Evolutionary conservation across 2,113 vertebrate species (phyloP), one percentile per base, ranked within the genome.

Genomic region (Nyctibius bracteatus): DNA sequence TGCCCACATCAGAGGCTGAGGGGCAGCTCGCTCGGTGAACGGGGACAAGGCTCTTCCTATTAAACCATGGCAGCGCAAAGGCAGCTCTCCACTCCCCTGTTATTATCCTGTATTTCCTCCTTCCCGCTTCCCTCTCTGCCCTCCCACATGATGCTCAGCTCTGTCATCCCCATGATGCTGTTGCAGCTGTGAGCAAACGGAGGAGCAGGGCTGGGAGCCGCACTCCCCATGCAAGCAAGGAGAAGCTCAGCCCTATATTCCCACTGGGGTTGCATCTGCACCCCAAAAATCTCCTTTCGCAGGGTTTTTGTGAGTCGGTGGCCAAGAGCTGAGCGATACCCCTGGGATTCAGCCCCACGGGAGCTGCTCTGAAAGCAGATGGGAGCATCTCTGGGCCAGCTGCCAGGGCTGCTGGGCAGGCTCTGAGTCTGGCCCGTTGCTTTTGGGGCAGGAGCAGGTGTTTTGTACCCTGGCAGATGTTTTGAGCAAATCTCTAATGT

Each of bases 391-490:
- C 81, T 54, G 78, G 61, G 8, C 10, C 86, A 43, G 86, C 57
- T 90, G 85, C 24, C 66, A 21, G 75, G 61, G n/a, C 83, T 80
- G 67, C 37, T 7, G 89, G 92, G 61, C 6, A 23, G 59, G 90
- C 84, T 62, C 39, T 0, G 7, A 21, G 73, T 1, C 13, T 7
- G 24, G 8, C 1, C 4, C 1, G 18, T 25, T 0, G 6, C 18
- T 92, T 61, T 9, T 37, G 80, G 89, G 86, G 68, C 59, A 66
- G 86, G 46, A 86, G 27, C 81, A 91, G 93, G 9, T 92, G 84
- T 86, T 80, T 1, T 1, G 8, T 31, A 81, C 25, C 0, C 23
- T 84, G 62, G 47, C 95, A 94, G 72, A 61, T 92, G 92, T 89
- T 91, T 17, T 43, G 21, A 94, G 73, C 46, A 20, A 46, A 89